Percentiles rank a stretch among this genome's conserved stretches.
phyloP scores from a whole-genome alignment of 2,888 invertebrate genomes.

The Xanthia togata region DNA sequence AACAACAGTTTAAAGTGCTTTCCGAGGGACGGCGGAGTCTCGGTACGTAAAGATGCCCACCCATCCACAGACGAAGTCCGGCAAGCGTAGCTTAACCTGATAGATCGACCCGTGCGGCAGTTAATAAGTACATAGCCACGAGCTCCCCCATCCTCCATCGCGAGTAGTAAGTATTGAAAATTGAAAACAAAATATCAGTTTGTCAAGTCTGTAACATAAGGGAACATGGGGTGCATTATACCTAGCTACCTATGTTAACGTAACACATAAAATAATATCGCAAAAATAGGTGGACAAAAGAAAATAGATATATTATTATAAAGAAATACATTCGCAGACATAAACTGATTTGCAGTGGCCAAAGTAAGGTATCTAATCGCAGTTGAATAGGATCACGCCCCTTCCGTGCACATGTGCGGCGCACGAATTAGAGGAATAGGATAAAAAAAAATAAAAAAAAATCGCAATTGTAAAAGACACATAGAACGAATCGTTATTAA shows the following conservation, averaged over 20 bases:
- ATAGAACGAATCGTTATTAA: background rate
- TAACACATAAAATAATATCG: background rate
- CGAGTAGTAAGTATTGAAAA: background rate
- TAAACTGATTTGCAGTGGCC: conserved; percentile 1
- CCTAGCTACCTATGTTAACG: no score
- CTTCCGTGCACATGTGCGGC: background rate
- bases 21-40: no score
- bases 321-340: conserved; percentile 13
- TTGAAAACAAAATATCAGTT: background rate
- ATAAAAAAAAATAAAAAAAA: background rate
- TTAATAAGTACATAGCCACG: no score
- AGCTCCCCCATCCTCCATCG: no score
- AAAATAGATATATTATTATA: background rate
- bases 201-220: background rate
- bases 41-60: no score
- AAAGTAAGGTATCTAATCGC: background rate
- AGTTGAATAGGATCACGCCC: background rate
- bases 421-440: background rate
- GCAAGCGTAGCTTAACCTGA: no score
- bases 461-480: conserved; percentile 30
- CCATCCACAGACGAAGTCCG: no score
- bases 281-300: background rate
- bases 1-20: no score
- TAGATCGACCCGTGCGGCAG: no score
- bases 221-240: background rate